These are phyloP conservation scores for Oscheius sp. DNA, from an alignment of 2,888 invertebrate species.

Conservation along the genomic window DNA sequence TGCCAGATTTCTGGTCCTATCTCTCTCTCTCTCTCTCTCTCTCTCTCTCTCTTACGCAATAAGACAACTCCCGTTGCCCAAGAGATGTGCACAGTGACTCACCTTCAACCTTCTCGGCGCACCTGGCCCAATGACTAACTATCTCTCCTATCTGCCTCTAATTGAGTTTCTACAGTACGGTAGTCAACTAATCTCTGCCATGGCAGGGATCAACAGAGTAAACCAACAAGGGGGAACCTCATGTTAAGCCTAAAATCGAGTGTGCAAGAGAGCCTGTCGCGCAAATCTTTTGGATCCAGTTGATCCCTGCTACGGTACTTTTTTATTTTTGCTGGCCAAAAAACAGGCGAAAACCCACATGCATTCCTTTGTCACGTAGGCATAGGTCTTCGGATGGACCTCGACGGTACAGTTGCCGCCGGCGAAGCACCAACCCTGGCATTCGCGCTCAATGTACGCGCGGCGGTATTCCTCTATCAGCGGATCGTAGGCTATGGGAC, in stretches of 20 bases:
- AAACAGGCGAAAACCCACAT: neutral
- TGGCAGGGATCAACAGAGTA: neutral
- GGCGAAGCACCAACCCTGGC: slow-evolving; percentile 10
- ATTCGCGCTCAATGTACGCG: slow-evolving; percentile 18
- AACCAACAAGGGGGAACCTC: neutral
- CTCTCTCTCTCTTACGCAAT: no score
- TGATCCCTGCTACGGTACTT: no score
- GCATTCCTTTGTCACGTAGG: slow-evolving; percentile 17
- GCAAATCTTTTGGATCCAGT: no score
- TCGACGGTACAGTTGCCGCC: slow-evolving; percentile 19
- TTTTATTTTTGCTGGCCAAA: no score
- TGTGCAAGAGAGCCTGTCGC: no score
- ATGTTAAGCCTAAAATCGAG: no score
- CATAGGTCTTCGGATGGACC: slow-evolving; percentile 16
- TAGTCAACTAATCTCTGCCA: neutral
- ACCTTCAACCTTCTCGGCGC: neutral
- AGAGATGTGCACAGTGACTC: neutral
- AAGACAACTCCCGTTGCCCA: no score
- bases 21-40: no score
- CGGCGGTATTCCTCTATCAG: slow-evolving; percentile 13
- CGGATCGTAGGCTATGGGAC: slow-evolving; percentile 1
- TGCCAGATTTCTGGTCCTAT: no score
- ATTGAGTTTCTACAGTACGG: neutral
- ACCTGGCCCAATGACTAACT: neutral
- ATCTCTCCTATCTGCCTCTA: neutral